Percentiles rank a stretch among this genome's conserved stretches.
These are phyloP conservation scores for Seriola quinqueradiata DNA, from an alignment of 2,113 vertebrate species.

Conservation along the genomic window DNA sequence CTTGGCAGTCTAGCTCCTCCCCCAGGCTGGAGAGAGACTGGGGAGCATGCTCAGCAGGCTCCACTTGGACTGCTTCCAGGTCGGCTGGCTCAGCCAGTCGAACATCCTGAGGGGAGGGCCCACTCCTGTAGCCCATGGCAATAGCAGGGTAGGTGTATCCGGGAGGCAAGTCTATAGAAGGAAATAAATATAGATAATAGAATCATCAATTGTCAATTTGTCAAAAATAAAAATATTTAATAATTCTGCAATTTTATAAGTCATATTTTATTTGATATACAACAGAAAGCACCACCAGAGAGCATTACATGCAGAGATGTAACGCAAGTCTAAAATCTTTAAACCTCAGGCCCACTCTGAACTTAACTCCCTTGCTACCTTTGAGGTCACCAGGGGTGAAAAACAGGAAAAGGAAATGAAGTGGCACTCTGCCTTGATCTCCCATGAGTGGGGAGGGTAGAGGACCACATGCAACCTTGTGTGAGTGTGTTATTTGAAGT, in stretches of 20 bases:
- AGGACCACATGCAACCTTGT: slow-evolving; percentile 40
- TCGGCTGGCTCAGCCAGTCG: slow-evolving; percentile 89
- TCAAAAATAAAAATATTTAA: neutral
- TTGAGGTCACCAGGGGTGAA: slow-evolving; percentile 14
- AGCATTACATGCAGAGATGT: neutral
- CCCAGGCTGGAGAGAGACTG: slow-evolving; percentile 71
- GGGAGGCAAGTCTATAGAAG: slow-evolving; percentile 88
- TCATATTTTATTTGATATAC: neutral
- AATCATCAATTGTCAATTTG: slow-evolving; percentile 1
- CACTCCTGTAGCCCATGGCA: slow-evolving; percentile 85
- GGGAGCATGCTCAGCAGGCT: slow-evolving; percentile 69
- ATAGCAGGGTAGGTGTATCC: slow-evolving; percentile 87
- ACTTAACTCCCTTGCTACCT: slow-evolving; percentile 7
- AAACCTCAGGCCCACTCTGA: slow-evolving; percentile 10
- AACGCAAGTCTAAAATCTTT: slow-evolving; percentile 19
- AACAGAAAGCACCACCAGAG: neutral
- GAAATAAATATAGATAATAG: slow-evolving; percentile 27
- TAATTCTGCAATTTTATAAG: neutral
- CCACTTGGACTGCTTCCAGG: slow-evolving; percentile 88
- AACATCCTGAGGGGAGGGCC: slow-evolving; percentile 82
- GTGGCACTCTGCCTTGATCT: slow-evolving; percentile 51
- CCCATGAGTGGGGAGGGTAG: slow-evolving; percentile 19
- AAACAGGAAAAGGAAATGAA: slow-evolving; percentile 43
- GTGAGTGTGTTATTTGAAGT: slow-evolving; percentile 57
- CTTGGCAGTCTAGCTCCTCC: slow-evolving; percentile 77